Percentiles rank a stretch among this genome's conserved stretches.
These are phyloP conservation scores for Grallaria varia DNA, from an alignment of 2,113 vertebrate species.

Conservation along the genomic window DNA sequence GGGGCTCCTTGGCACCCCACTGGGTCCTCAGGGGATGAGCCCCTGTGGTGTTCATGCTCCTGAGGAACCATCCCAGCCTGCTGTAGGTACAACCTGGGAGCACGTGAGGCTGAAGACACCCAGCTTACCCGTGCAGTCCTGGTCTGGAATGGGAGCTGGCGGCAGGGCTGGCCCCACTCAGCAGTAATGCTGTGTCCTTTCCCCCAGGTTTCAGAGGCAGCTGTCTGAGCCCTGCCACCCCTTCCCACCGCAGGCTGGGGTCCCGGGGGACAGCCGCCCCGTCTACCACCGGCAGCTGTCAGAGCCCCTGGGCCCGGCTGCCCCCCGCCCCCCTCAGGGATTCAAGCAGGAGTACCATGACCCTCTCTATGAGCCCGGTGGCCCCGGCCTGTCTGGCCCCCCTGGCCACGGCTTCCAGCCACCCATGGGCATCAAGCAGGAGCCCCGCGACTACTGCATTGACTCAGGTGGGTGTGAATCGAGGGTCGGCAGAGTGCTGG, in stretches of 20 bases:
- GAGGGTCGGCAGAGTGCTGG: not conserved
- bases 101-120: not conserved
- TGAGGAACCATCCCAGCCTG: accelerated
- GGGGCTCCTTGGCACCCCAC: not conserved
- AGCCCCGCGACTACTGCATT: constrained; percentile 93
- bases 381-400: constrained; percentile 76
- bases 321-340: constrained; percentile 81
- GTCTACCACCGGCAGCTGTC: constrained; percentile 93
- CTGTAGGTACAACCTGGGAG: not conserved
- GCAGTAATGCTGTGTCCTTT: accelerated
- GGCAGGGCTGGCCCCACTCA: accelerated
- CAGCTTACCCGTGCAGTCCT: accelerated
- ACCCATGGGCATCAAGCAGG: constrained; percentile 92
- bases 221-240: constrained; percentile 89
- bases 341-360: constrained; percentile 95
- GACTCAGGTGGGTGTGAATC: constrained; percentile 84
- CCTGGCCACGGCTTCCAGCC: constrained; percentile 80
- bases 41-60: not conserved
- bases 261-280: constrained; percentile 82
- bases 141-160: accelerated
- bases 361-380: constrained; percentile 87
- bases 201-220: constrained; percentile 90
- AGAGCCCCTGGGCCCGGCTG: constrained; percentile 82
- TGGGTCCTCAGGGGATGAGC: accelerated
- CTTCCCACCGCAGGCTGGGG: constrained; percentile 79